These are phyloP conservation scores for Drosophila virilis DNA, from an alignment of 1,140 invertebrate species.

Conservation along the genomic window DNA sequence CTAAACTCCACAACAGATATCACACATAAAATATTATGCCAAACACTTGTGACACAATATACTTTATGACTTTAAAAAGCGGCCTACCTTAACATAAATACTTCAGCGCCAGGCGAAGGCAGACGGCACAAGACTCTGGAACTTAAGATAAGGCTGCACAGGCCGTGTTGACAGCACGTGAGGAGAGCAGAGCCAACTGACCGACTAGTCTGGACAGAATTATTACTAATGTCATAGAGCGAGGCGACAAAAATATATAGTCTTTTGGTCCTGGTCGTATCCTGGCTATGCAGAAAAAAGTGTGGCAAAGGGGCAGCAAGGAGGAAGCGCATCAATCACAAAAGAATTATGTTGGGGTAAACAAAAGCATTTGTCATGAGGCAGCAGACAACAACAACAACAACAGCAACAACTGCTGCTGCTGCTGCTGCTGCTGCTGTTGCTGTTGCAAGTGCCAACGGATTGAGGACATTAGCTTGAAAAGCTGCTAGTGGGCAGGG, in stretches of 20 bases:
- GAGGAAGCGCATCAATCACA: conserved; percentile 76
- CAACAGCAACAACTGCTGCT: conserved; percentile 9
- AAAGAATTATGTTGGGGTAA: conserved; percentile 83
- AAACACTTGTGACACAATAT: conserved; percentile 3
- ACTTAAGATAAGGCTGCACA: conserved; percentile 55
- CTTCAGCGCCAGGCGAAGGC: conserved; percentile 43
- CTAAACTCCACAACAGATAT: background rate
- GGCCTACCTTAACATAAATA: conserved; percentile 58
- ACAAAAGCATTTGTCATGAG: conserved; percentile 81
- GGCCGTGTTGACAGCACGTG: conserved; percentile 49
- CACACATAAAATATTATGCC: conserved; percentile 21
- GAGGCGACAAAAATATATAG: conserved; percentile 68
- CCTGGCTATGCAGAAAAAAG: conserved; percentile 56
- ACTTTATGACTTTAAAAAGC: conserved; percentile 33
- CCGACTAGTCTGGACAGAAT: conserved; percentile 56
- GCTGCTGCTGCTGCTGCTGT: conserved; percentile 9
- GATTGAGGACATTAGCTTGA: conserved; percentile 79
- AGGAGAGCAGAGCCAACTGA: conserved; percentile 31
- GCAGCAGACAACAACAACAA: conserved; percentile 47
- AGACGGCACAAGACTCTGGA: conserved; percentile 14
- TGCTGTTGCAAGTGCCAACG: conserved; percentile 62
- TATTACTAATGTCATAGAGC: conserved; percentile 69
- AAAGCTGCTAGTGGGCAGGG: conserved; percentile 48
- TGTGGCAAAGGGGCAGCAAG: conserved; percentile 4
- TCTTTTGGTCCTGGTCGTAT: background rate